These are phyloP conservation scores for Zapornia atra DNA, from an alignment of 2,113 vertebrate genomes.

Conservation along the genomic window DNA sequence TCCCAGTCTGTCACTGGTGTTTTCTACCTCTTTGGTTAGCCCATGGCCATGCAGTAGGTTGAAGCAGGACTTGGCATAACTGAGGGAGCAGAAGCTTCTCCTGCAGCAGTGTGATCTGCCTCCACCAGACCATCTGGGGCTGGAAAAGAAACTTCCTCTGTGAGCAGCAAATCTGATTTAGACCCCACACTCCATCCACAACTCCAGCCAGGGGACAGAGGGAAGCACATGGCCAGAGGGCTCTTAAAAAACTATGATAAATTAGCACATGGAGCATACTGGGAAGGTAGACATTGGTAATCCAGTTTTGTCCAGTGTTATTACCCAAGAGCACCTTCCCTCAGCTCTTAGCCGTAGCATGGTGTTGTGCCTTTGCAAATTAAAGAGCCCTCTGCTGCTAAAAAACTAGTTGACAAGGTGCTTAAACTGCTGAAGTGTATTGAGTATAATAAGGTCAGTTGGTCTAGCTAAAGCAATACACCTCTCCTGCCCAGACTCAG, in stretches of 20 bases:
- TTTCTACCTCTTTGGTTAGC: neutral
- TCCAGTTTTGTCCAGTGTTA: neutral
- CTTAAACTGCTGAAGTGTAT: neutral
- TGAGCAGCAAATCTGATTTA: neutral
- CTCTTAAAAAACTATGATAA: neutral
- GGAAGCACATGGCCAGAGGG: neutral
- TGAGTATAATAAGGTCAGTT: neutral
- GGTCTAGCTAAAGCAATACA: neutral
- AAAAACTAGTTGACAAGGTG: neutral
- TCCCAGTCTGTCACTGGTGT: neutral
- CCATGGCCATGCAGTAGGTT: rapidly evolving
- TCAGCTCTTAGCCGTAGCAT: neutral
- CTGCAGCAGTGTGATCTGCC: neutral
- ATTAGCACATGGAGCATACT: neutral
- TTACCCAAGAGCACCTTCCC: neutral
- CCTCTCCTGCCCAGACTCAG: neutral
- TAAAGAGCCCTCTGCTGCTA: neutral
- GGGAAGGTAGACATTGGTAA: neutral
- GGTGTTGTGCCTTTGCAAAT: neutral
- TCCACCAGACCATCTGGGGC: neutral
- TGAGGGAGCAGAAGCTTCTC: neutral
- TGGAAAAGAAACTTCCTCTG: neutral
- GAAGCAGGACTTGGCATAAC: neutral
- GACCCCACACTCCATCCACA: rapidly evolving
- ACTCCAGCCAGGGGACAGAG: neutral